These are phyloP conservation scores for Anadara kagoshimensis DNA, from an alignment of 1,140 invertebrate genomes.

Conservation along the genomic window DNA sequence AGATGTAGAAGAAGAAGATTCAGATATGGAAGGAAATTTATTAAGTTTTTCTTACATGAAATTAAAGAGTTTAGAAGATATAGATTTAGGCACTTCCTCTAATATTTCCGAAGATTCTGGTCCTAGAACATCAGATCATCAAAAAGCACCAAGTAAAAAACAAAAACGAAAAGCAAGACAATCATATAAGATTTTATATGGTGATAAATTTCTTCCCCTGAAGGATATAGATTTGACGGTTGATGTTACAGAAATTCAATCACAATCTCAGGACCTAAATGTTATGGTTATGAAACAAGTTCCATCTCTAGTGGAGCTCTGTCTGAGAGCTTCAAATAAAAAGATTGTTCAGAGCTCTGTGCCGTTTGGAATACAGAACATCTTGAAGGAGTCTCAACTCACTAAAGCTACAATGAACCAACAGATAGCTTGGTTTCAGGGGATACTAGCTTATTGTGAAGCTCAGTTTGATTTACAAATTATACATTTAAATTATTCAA, in stretches of 20 bases:
- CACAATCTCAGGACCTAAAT: neutral
- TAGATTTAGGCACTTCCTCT: neutral
- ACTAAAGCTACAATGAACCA: too few species aligned
- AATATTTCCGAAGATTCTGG: neutral
- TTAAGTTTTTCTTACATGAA: neutral
- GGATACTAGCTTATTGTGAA: too few species aligned
- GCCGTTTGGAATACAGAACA: too few species aligned
- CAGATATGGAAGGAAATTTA: neutral
- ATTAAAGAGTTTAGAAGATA: neutral
- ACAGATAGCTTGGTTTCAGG: too few species aligned
- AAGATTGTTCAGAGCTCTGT: neutral
- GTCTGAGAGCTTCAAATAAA: neutral
- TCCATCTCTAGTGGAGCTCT: neutral
- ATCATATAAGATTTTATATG: neutral
- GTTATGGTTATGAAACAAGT: neutral
- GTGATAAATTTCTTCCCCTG: neutral
- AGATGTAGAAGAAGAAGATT: neutral
- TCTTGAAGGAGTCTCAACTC: too few species aligned
- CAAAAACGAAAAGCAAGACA: neutral
- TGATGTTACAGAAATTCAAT: too few species aligned
- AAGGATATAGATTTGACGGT: too few species aligned
- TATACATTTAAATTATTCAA: too few species aligned
- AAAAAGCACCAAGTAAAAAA: conserved; percentile 1
- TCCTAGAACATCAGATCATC: neutral
- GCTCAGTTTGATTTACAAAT: too few species aligned